These are phyloP conservation scores for Albula glossodonta DNA, from an alignment of 2,113 vertebrate genomes.

Conservation along the genomic window DNA sequence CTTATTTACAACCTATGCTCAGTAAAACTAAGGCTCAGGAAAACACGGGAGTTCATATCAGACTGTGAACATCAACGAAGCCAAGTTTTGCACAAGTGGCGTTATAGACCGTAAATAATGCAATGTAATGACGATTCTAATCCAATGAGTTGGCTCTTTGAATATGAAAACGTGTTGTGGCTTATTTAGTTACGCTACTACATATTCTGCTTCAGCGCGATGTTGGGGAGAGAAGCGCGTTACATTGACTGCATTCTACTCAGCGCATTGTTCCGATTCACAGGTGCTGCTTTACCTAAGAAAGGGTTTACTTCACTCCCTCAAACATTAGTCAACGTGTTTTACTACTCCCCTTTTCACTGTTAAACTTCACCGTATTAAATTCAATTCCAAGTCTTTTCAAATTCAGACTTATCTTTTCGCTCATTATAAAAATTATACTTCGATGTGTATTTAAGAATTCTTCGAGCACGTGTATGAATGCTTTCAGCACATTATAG, in stretches of 20 bases:
- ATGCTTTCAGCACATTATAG: not conserved
- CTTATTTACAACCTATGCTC: too few species aligned
- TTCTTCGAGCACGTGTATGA: not conserved
- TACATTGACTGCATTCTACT: not conserved
- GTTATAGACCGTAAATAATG: not conserved
- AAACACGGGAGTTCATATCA: not conserved
- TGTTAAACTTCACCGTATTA: not conserved
- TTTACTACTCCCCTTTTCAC: not conserved
- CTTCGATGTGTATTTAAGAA: not conserved
- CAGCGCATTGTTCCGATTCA: not conserved
- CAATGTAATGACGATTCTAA: too few species aligned
- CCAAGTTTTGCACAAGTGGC: not conserved
- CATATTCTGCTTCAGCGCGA: not conserved
- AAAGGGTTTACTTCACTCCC: not conserved
- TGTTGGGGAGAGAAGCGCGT: not conserved
- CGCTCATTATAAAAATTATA: not conserved
- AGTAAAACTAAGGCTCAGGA: too few species aligned
- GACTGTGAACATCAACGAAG: not conserved
- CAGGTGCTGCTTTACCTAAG: not conserved
- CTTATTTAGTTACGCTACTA: too few species aligned
- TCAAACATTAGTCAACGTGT: not conserved
- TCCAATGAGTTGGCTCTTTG: too few species aligned
- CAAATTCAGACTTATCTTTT: not conserved
- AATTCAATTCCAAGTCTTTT: not conserved
- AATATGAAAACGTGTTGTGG: too few species aligned